These are phyloP conservation scores for Eugnorisma glareosa DNA, from an alignment of 2,888 invertebrate genomes.

Conservation along the genomic window DNA sequence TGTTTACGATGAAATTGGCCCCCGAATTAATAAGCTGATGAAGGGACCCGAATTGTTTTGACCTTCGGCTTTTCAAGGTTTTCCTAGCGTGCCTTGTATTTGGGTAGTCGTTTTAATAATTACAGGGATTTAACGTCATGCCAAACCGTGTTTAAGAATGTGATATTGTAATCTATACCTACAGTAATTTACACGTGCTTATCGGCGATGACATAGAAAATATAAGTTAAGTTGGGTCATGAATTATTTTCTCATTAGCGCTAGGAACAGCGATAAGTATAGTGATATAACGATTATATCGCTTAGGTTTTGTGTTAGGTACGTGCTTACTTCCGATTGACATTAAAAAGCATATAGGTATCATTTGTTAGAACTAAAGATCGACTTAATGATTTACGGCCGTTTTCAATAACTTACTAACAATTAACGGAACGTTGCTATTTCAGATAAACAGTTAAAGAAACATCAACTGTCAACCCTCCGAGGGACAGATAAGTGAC, in stretches of 20 bases:
- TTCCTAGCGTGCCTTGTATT: conserved; percentile 63
- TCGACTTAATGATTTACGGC: not conserved
- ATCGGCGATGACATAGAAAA: conserved; percentile 12
- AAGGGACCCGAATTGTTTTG: conserved; percentile 75
- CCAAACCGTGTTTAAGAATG: conserved; percentile 47
- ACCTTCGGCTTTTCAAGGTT: conserved; percentile 78
- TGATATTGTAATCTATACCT: conserved; percentile 48
- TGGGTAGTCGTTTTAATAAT: conserved; percentile 67
- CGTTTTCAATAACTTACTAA: too few relatives aligned
- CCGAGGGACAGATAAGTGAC: too few relatives aligned
- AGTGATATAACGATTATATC: too few relatives aligned
- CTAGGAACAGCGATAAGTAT: too few relatives aligned
- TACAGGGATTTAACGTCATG: conserved; percentile 57
- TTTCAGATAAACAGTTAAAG: too few relatives aligned
- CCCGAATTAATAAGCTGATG: conserved; percentile 79
- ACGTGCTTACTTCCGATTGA: not conserved
- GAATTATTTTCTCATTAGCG: conserved; percentile 52
- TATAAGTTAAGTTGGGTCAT: conserved; percentile 29
- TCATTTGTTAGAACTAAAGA: not conserved
- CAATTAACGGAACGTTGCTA: too few relatives aligned
- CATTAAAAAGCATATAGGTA: conserved; percentile 34
- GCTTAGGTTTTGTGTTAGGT: conserved; percentile 20
- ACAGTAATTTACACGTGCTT: conserved; percentile 40
- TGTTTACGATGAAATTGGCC: conserved; percentile 78
- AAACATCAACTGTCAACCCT: too few relatives aligned